Evolutionary conservation across 1,140 invertebrate genomes (phyloP).

Genomic region (Drosophila lini): DNA sequence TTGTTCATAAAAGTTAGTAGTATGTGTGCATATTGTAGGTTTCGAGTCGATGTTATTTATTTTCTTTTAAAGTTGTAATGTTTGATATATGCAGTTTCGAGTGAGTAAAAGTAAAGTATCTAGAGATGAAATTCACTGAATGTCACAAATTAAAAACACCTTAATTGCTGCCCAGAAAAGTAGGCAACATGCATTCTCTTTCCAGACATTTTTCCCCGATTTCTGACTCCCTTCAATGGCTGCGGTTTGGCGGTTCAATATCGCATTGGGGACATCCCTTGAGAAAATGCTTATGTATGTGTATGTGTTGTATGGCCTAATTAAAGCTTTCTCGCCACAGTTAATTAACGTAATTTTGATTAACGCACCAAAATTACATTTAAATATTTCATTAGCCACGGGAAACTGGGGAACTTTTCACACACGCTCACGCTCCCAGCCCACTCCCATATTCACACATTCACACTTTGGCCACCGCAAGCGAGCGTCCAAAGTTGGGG

Average conservation of each 20-base stretch:
- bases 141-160: background rate
- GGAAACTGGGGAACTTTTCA: conserved; percentile 43
- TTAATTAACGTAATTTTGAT: conserved; percentile 75
- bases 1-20: too few species aligned
- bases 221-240: background rate
- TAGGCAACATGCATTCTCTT: conserved; percentile 30
- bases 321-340: conserved; percentile 62
- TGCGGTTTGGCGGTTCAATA: background rate
- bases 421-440: conserved; percentile 17
- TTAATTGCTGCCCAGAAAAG: conserved; percentile 21
- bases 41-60: background rate
- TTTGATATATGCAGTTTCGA: too few species aligned
- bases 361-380: conserved; percentile 67
- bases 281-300: background rate
- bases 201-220: background rate
- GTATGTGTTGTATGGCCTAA: conserved; percentile 50
- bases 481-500: conserved; percentile 1
- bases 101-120: too few species aligned
- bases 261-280: background rate
- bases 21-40: background rate
- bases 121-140: too few species aligned
- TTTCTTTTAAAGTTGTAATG: background rate
- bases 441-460: conserved; percentile 47
- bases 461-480: conserved; percentile 45
- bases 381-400: conserved; percentile 72